A percentile compares a stretch with the other conserved stretches of the same genome.
phyloP scores from a whole-genome alignment of 2,797 vertebrate genomes.

The Siniperca undulata region DNA sequence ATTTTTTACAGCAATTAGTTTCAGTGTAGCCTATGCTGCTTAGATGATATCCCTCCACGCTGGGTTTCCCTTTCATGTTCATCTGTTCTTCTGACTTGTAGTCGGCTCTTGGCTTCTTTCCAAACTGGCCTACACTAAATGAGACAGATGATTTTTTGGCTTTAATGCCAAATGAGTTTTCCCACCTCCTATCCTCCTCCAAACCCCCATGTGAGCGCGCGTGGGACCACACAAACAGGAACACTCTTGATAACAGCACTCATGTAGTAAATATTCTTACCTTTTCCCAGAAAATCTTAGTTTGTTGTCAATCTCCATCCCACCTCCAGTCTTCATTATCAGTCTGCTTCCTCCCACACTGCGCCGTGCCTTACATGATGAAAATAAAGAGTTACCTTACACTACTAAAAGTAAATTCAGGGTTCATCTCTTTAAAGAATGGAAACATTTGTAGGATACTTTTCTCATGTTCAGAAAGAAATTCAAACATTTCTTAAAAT shows the following conservation, averaged over 20 bases:
- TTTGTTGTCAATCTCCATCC: slow-evolving; percentile 25
- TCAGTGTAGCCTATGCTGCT: slow-evolving; percentile 12
- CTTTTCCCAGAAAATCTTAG: background rate
- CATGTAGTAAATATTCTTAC: background rate
- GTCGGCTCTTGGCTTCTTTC: slow-evolving; percentile 57
- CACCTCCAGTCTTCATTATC: slow-evolving; percentile 11
- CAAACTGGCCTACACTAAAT: slow-evolving; percentile 63
- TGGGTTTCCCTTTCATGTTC: slow-evolving; percentile 61
- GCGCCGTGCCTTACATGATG: slow-evolving; percentile 5
- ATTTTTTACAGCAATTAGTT: too few species aligned
- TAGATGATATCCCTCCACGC: slow-evolving; percentile 48
- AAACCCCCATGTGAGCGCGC: slow-evolving; percentile 30
- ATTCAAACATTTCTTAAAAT: background rate
- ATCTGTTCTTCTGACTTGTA: slow-evolving; percentile 62
- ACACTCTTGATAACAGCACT: slow-evolving; percentile 1
- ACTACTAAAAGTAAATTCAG: background rate
- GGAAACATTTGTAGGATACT: background rate
- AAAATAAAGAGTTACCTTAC: background rate
- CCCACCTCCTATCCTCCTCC: slow-evolving; percentile 55
- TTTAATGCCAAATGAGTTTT: slow-evolving; percentile 63
- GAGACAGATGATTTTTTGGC: slow-evolving; percentile 44
- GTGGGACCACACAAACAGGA: slow-evolving; percentile 30
- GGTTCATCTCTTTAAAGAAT: background rate
- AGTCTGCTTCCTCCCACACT: slow-evolving; percentile 18
- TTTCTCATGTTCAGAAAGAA: background rate